Base-by-base conservation (phyloP, 2,113 vertebrate genomes). In the Piprites chloris region DNA sequence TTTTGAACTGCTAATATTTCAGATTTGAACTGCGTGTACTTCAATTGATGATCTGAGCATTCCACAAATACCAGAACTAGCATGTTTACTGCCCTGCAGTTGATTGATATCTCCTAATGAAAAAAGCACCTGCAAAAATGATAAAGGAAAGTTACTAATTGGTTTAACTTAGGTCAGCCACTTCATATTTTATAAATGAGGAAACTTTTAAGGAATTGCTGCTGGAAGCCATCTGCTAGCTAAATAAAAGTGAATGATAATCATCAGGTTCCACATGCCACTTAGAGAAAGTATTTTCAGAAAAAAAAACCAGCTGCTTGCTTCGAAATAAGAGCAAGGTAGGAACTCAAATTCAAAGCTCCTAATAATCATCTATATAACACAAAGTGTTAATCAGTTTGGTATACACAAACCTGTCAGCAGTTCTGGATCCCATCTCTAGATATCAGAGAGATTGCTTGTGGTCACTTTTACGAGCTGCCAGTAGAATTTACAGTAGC, bases 1-100 rank as follows among this genome's bases (percentile, higher is more conserved):
- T 95, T 97, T 95, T 97, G 95, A 97, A 95, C 94, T 90, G 80
- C 96, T 96, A 95, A 94, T 96, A 97, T 97, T 92, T 95, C 88
- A 91, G 93, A 90, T 89, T 78, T 95, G 91, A 97, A 96, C 96
- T 92, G 59, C n/a, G 3, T 84, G 80, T 85, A 78, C 85, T 95
- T 90, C 95, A 96, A 44, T 74, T 84, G 94, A 95, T 93, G 96
- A 93, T 93, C 68, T 90, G 95, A 93, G 85, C 94, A 90, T 96
- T 96, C 94, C 96, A 87, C 85, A 95, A 91, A 96, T 96, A 94
- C 94, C 91, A 87, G 87, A 93, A 69, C 83, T 92, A 94, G 42
- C 89, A 77, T 95, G 96, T 96, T 97, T 97, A 95, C 92, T 94
- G 94, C 89, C 88, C 90, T 95, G 80, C 77, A 81, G 88, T 83